Evolutionary conservation across 2,113 vertebrate species (phyloP), one percentile per base, ranked within the genome.

Genomic region (Gila orcuttii): DNA sequence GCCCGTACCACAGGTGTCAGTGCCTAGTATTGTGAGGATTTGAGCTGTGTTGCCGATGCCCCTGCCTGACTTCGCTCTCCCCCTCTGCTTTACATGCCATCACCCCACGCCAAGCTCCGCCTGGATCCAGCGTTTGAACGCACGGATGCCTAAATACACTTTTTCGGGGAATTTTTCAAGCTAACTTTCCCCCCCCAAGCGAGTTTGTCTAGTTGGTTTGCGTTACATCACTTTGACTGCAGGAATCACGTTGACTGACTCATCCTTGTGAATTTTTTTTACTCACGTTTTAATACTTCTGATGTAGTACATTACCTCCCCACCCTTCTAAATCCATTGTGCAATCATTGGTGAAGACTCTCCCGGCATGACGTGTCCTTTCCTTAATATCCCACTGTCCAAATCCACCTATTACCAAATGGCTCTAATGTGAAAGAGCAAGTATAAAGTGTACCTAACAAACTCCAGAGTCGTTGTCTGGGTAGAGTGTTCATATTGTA

Each of bases 401-500:
- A 66, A 84, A 80, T 42, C 25, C 60, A 17, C 50, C 36, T 82
- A 69, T 31, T 84, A 86, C 66, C 68, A 80, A 86, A 84, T 69
- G 55, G 50, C 68, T 60, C 39, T 74, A 82, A 55, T 82, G 25
- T 55, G 79, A 84, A 79, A 52, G 47, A 77, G 23, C 33, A 50
- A 82, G 76, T 59, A 80, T 73, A 83, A 60, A 86, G 75, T 80
- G 82, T 86, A 79, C 66, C 86, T 71, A 81, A 68, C 78, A 86
- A 83, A 83, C 62, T 84, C 59, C 47, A 71, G 31, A 73, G 31
- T 6, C 42, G 66, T 88, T 84, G 87, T 91, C 89, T 92, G 78
- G 88, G 89, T 87, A 85, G 77, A 88, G 89, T 92, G 90, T 92
- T 90, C 75, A 90, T 93, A 90, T 88, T 87, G 89, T 93, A 88